Conservation (phyloP, 53 echinoderm and acorn worm genomes). For the Mesocentrotus franciscanus region DNA sequence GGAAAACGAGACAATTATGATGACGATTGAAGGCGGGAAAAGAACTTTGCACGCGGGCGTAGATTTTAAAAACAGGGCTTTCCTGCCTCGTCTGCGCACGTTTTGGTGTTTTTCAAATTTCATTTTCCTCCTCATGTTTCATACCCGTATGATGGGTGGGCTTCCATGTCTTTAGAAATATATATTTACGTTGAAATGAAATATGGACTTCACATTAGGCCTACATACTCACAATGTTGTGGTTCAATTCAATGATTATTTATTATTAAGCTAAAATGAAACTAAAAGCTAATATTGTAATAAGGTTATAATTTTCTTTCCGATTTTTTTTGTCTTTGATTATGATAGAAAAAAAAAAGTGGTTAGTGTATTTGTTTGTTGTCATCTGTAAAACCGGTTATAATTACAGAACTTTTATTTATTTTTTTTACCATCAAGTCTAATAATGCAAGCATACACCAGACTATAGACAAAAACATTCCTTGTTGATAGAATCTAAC, state of each 20-base stretch:
- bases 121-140: conserved; percentile 28
- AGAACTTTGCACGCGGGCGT: background rate
- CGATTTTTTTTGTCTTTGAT: too few species aligned
- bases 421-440: too few species aligned
- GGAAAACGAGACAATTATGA: conserved; percentile 46
- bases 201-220: background rate
- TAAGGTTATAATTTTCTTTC: too few species aligned
- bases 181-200: background rate
- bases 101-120: conserved; percentile 53
- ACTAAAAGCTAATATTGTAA: too few species aligned
- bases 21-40: background rate
- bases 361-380: too few species aligned
- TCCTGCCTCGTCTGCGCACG: background rate
- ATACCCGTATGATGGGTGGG: background rate
- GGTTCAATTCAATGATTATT: background rate
- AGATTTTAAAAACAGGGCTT: background rate
- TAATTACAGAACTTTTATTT: too few species aligned
- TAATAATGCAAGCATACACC: too few species aligned
- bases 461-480: too few species aligned
- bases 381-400: too few species aligned
- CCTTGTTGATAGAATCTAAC: too few species aligned
- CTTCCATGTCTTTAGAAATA: background rate
- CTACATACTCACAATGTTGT: background rate
- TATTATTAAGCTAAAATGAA: background rate
- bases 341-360: too few species aligned